A percentile compares a stretch with the other conserved stretches of the same genome.
phyloP scores from a whole-genome alignment of 2,113 vertebrate species.

The Strigops habroptila region DNA sequence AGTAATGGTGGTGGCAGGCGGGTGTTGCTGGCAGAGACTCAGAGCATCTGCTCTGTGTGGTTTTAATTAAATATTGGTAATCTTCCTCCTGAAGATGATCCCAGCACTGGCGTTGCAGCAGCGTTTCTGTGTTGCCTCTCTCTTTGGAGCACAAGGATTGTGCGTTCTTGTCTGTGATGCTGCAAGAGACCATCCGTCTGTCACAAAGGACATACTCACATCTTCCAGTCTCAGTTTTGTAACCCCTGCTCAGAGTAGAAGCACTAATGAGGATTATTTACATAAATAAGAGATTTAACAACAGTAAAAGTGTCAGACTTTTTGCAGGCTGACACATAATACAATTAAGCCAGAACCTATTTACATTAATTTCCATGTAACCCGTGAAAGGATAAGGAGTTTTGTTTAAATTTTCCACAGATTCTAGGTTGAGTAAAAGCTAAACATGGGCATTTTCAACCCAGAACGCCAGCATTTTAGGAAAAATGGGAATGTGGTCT shows the following conservation, averaged over 20 bases:
- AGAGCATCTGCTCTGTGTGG: not conserved
- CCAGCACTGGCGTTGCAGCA: not conserved
- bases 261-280: not conserved
- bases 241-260: not conserved
- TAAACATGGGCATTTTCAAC: not conserved
- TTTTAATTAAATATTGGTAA: conserved; percentile 1
- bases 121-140: not conserved
- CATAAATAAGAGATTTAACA: not conserved
- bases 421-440: not conserved
- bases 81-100: not conserved
- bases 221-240: not conserved
- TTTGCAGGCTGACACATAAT: not conserved
- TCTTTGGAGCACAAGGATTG: not conserved
- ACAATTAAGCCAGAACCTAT: not conserved
- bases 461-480: not conserved
- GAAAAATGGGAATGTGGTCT: not conserved
- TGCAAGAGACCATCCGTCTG: not conserved
- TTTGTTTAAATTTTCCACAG: not conserved
- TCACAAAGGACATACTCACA: rapidly evolving
- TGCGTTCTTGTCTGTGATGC: not conserved
- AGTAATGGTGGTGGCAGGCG: not conserved
- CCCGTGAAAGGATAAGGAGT: not conserved
- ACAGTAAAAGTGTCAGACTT: not conserved
- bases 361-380: not conserved
- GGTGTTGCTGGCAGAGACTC: not conserved